These are phyloP conservation scores for Rousettus leschenaultii DNA, from an alignment of 2,113 vertebrate genomes.

Conservation along the genomic window DNA sequence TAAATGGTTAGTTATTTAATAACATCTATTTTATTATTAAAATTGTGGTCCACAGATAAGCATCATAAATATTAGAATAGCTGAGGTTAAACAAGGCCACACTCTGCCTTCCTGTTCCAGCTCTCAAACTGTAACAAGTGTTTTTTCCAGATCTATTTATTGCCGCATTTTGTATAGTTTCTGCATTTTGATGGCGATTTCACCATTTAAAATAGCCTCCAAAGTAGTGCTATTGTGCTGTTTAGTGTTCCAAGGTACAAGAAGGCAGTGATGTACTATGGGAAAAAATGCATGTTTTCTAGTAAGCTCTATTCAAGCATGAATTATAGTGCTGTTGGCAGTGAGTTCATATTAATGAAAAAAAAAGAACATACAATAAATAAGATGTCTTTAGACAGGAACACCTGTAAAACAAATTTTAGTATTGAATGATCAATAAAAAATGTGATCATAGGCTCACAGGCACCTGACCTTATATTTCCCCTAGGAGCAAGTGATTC, in stretches of 20 bases:
- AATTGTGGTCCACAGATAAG: background rate
- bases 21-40: background rate
- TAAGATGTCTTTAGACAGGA: background rate
- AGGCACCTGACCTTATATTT: background rate
- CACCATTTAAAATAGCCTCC: background rate
- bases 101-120: background rate
- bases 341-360: background rate
- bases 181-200: background rate
- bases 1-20: background rate
- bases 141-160: background rate
- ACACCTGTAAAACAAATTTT: background rate
- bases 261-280: background rate
- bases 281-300: background rate
- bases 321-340: background rate
- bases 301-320: background rate
- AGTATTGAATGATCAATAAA: background rate
- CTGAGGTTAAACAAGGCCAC: background rate
- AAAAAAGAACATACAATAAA: background rate
- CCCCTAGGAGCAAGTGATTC: background rate
- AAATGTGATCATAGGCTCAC: background rate
- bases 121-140: background rate
- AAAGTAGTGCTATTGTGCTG: background rate
- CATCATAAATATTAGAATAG: background rate
- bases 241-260: background rate
- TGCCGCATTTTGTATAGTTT: background rate